These are phyloP conservation scores for Spodoptera frugiperda DNA, from an alignment of 1,140 invertebrate genomes.

Conservation along the genomic window DNA sequence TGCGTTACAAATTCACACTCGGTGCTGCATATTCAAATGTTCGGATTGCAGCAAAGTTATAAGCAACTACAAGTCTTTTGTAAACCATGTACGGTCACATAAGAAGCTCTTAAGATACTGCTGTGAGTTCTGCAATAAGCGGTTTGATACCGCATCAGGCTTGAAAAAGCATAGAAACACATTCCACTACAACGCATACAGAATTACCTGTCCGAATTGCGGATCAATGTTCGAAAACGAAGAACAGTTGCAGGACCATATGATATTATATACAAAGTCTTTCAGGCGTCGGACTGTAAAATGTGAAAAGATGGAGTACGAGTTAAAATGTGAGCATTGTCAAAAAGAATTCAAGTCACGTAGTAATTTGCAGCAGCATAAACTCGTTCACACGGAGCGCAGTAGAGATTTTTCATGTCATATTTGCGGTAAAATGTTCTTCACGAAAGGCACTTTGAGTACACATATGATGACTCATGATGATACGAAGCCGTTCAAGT, in stretches of 20 bases:
- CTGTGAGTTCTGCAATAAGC: slow-evolving; percentile 77
- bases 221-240: slow-evolving; percentile 67
- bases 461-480: slow-evolving; percentile 78
- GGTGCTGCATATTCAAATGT: slow-evolving; percentile 77
- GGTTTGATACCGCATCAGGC: slow-evolving; percentile 60
- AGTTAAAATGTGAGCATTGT: slow-evolving; percentile 76
- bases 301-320: slow-evolving; percentile 50
- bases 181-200: slow-evolving; percentile 59
- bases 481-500: slow-evolving; percentile 75
- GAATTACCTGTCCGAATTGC: slow-evolving; percentile 71
- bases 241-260: slow-evolving; percentile 72
- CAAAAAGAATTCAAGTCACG: slow-evolving; percentile 77
- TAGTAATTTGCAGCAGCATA: slow-evolving; percentile 75
- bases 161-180: slow-evolving; percentile 69
- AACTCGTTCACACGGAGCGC: slow-evolving; percentile 72
- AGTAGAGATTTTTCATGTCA: slow-evolving; percentile 78
- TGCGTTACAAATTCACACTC: slow-evolving; percentile 73
- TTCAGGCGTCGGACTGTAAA: slow-evolving; percentile 54
- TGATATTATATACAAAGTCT: slow-evolving; percentile 63
- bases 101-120: slow-evolving; percentile 69
- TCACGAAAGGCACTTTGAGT: slow-evolving; percentile 77
- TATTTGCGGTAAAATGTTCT: slow-evolving; percentile 82
- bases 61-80: slow-evolving; percentile 65
- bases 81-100: slow-evolving; percentile 72
- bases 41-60: slow-evolving; percentile 70